These are phyloP conservation scores for Netelia fuscicornis DNA, from an alignment of 2,888 invertebrate genomes.

Conservation along the genomic window DNA sequence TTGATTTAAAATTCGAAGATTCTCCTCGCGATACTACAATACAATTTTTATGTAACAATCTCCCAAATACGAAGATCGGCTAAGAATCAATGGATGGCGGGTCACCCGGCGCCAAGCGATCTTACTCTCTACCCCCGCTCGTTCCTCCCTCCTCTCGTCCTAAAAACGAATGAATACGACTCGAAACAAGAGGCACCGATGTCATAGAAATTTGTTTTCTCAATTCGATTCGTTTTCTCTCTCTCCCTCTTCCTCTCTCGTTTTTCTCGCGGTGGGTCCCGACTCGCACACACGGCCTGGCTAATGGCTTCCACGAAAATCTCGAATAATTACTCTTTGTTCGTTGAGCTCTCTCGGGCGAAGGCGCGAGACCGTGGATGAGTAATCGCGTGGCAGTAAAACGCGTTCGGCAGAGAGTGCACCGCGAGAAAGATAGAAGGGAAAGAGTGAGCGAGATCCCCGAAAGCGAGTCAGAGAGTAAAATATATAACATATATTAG, in stretches of 20 bases:
- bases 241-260: not conserved
- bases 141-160: not conserved
- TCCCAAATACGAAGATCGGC: not conserved
- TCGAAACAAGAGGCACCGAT: conserved; percentile 24
- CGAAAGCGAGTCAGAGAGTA: conserved; percentile 19
- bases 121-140: not conserved
- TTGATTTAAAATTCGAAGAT: too few species aligned
- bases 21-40: not conserved
- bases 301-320: conserved; percentile 70
- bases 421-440: conserved; percentile 26
- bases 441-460: conserved; percentile 4
- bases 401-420: conserved; percentile 64
- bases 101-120: conserved; percentile 1
- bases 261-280: conserved; percentile 25
- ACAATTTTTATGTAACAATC: not conserved
- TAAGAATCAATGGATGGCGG: not conserved
- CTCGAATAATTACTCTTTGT: conserved; percentile 72
- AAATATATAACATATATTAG: not conserved
- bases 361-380: conserved; percentile 70
- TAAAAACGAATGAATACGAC: not conserved
- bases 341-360: conserved; percentile 58
- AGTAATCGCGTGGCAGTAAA: conserved; percentile 70
- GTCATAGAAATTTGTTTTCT: conserved; percentile 62
- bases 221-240: conserved; percentile 56
- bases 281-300: conserved; percentile 34